Conservation (phyloP, 2,797 vertebrate species). For the Premnoplex brunnescens region DNA sequence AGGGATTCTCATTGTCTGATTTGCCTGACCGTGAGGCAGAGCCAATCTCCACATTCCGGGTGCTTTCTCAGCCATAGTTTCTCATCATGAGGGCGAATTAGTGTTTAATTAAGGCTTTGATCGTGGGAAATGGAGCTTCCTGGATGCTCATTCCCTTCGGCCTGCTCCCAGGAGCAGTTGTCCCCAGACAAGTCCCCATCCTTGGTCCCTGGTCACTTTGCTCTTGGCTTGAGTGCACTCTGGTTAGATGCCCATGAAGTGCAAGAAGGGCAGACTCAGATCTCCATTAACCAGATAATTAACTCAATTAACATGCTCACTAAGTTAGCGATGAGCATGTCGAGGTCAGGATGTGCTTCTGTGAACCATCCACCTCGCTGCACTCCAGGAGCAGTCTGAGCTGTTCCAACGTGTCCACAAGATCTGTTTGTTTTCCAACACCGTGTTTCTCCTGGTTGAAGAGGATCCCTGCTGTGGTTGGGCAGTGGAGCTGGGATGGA, state of each 20-base stretch:
- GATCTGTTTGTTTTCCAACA: neutral
- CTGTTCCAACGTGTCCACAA: fast-evolving
- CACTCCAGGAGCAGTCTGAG: neutral
- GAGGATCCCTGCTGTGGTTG: neutral
- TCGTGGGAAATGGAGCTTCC: neutral
- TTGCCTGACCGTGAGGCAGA: neutral
- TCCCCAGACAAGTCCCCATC: neutral
- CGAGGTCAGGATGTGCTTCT: neutral
- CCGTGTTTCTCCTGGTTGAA: neutral
- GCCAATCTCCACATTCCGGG: neutral
- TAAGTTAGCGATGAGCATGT: neutral
- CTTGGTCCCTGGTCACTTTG: neutral
- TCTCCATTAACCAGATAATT: neutral
- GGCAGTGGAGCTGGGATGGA: neutral
- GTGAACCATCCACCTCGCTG: neutral
- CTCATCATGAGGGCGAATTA: neutral
- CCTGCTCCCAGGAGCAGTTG: neutral
- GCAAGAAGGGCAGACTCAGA: neutral
- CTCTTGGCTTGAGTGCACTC: neutral
- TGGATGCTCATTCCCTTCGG: neutral
- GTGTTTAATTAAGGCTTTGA: neutral
- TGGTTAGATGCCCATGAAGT: neutral
- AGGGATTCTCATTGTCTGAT: neutral
- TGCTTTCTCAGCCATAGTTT: neutral
- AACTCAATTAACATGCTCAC: neutral